Evolutionary conservation across 2,888 invertebrate species (phyloP).

Genomic region (Cordilura impudica): DNA sequence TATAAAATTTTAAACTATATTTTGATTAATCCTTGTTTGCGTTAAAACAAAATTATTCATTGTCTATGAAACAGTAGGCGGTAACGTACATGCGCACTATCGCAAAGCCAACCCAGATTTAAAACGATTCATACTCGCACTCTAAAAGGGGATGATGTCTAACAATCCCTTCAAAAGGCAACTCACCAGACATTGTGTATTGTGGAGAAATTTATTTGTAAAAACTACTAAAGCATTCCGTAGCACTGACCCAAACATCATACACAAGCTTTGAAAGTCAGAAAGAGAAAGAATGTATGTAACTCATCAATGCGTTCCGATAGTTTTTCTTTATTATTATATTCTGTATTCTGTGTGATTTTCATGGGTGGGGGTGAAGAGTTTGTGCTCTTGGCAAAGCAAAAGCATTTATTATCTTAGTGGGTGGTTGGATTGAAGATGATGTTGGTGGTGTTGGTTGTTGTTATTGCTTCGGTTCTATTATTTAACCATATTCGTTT

Average conservation of each 20-base stretch:
- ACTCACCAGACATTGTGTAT: conserved; percentile 31
- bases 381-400: neutral
- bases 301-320: conserved; percentile 55
- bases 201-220: conserved; percentile 48
- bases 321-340: conserved; percentile 32
- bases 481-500: conserved; percentile 65
- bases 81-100: conserved; percentile 74
- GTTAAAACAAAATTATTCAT: conserved; percentile 6
- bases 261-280: conserved; percentile 3
- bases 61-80: conserved; percentile 70
- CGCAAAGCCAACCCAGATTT: neutral
- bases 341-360: neutral
- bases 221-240: conserved; percentile 56
- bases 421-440: conserved; percentile 50
- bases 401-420: conserved; percentile 18
- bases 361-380: neutral
- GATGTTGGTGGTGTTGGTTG: conserved; percentile 35
- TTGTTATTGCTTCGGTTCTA: conserved; percentile 61
- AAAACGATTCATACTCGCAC: conserved; percentile 56
- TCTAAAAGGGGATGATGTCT: conserved; percentile 67
- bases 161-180: conserved; percentile 64
- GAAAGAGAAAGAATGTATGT: conserved; percentile 35
- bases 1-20: neutral
- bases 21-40: conserved; percentile 38
- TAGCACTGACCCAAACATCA: conserved; percentile 36